Evolutionary conservation across 2,888 invertebrate genomes (phyloP), one percentile per base, ranked within the genome.

Genomic region (Nipponacmea schrenckii): DNA sequence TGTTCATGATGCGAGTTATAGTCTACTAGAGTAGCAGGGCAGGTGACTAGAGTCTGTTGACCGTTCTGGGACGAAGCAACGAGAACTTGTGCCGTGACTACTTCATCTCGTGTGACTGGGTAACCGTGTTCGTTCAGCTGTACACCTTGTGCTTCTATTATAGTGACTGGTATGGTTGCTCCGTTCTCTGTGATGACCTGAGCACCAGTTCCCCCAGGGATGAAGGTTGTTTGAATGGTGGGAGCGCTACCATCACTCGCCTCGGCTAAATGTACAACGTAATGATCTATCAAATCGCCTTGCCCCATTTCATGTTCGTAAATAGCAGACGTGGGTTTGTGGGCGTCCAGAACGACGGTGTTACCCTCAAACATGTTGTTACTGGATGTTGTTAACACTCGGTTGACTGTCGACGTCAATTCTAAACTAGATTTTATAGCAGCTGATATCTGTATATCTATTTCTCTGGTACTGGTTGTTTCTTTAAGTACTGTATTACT

Each of bases 81-180:
- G 64, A 76, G 75, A 12, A 77, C 75, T 39, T 78, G 74, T 44
- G 64, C 62, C 17, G 44, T 39, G 12, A 64, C 70, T 56, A 62
- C 50, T 10, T 50, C 45, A 5, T 45, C 17, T 15, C 63, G 68
- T 10, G 66, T 39, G 7, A 71, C 65, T n/a, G 74, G 62, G 50
- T 71, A 67, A 17, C 71, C 73, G 14, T 80, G 77, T 1, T 79
- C 75, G 0, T 79, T 73, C 73, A 82, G 74, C 62, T 78, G 76
- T 45, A 83, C 75, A 17, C 81, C 77, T 64, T 81, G 80, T 31
- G 83, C 79, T 71, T 84, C 85, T 39, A 85, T 83, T 66, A 85
- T 83, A 45, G 84, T 81, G 67, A 84, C 82, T 1, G 73, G 69
- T 62, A 75, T 70, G 3, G 62, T 70, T 5, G 74, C 62, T 7